Percentiles rank a stretch among this genome's conserved stretches.
phyloP scores from a whole-genome alignment of 2,797 vertebrate genomes.

The Triplophysa yarkandensis region DNA sequence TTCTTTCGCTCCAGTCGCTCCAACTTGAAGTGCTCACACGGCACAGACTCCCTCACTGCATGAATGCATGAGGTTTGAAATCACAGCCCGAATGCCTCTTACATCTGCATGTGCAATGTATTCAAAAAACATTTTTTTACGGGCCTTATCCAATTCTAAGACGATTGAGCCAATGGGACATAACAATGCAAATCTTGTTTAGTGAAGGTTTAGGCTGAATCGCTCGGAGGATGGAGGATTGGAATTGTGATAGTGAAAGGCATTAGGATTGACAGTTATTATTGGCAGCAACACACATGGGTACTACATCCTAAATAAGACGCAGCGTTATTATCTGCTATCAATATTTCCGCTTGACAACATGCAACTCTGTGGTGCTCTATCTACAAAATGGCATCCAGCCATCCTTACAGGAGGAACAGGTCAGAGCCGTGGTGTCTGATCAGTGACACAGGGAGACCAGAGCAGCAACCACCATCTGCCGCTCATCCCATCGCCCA shows the following conservation, averaged over 20 bases:
- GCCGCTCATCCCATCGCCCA: slow-evolving; percentile 53
- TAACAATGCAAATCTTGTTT: slow-evolving; percentile 36
- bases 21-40: not conserved
- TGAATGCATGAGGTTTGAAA: slow-evolving; percentile 50
- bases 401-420: slow-evolving; percentile 12
- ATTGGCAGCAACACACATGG: not conserved
- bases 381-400: not conserved
- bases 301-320: not conserved
- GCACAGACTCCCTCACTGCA: slow-evolving; percentile 42
- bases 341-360: not conserved
- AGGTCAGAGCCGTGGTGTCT: slow-evolving; percentile 6
- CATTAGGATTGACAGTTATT: not conserved
- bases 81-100: not conserved
- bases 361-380: not conserved
- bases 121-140: slow-evolving; percentile 28
- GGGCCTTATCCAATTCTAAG: slow-evolving; percentile 18
- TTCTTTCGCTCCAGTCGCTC: not conserved
- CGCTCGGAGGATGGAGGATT: slow-evolving; percentile 2
- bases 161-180: slow-evolving; percentile 1
- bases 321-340: not conserved
- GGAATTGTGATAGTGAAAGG: not conserved
- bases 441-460: slow-evolving; percentile 35
- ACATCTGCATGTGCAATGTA: slow-evolving; percentile 28
- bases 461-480: slow-evolving; percentile 34
- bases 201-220: slow-evolving; percentile 2